These are phyloP conservation scores for Rhinogobius similis DNA, from an alignment of 2,113 vertebrate species.

Conservation along the genomic window DNA sequence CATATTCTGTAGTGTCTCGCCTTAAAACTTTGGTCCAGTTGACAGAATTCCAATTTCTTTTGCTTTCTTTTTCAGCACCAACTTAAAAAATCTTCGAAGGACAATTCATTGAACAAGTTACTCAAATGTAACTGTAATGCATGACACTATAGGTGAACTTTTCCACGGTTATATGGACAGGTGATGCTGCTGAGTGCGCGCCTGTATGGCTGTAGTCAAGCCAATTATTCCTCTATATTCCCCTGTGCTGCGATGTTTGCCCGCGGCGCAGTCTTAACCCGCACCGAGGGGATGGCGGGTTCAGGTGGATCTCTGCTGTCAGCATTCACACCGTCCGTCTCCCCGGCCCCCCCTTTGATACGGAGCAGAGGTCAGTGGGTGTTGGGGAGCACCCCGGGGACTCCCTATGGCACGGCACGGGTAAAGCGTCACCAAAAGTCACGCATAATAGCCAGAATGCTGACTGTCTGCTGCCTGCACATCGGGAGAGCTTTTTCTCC, in stretches of 20 bases:
- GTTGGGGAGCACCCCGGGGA: slow-evolving; percentile 42
- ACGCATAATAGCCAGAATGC: slow-evolving; percentile 68
- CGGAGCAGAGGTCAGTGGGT: slow-evolving; percentile 51
- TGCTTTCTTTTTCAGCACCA: no score
- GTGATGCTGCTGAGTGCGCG: slow-evolving; percentile 56
- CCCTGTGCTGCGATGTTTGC: neutral
- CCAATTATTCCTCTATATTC: slow-evolving; percentile 56
- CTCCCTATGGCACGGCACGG: slow-evolving; percentile 21
- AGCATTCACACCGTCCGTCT: slow-evolving; percentile 47
- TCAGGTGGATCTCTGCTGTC: slow-evolving; percentile 48
- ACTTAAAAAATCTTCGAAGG: no score
- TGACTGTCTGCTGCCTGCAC: slow-evolving; percentile 66
- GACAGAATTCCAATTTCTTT: no score
- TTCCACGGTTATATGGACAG: slow-evolving; percentile 5
- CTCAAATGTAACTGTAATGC: no score
- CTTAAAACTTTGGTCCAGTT: no score
- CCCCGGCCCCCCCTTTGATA: slow-evolving; percentile 63
- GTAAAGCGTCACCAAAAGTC: slow-evolving; percentile 60
- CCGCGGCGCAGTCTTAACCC: slow-evolving; percentile 40
- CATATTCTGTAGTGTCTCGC: no score
- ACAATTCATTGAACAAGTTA: no score
- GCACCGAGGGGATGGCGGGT: neutral
- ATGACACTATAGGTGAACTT: no score
- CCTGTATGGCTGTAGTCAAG: slow-evolving; percentile 46
- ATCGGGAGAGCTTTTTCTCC: slow-evolving; percentile 38